A percentile compares a stretch with the other conserved stretches of the same genome.
Evolutionary conservation across 1,140 invertebrate species (phyloP).

Genomic region (Dryas iulia): DNA sequence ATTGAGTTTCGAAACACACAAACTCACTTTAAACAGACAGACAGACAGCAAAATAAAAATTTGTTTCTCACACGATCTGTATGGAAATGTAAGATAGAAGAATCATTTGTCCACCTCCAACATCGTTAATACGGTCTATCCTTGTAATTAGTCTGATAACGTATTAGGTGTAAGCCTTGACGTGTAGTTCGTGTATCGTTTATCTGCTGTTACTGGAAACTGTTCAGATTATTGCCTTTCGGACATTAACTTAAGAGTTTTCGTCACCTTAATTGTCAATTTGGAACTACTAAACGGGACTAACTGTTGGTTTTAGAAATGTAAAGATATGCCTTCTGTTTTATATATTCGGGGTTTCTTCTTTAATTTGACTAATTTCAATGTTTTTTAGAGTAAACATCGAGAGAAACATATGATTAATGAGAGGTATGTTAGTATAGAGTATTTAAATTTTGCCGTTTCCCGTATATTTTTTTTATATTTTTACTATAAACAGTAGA

Average conservation of each 20-base stretch:
- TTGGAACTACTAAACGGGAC: background rate
- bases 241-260: background rate
- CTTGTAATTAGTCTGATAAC: conserved; percentile 58
- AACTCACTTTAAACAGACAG: conserved; percentile 25
- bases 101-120: conserved; percentile 36
- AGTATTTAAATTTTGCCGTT: too few relatives aligned
- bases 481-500: too few relatives aligned
- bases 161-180: conserved; percentile 48
- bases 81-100: conserved; percentile 48
- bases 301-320: background rate
- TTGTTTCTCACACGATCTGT: conserved; percentile 40
- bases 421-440: too few relatives aligned
- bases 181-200: conserved; percentile 46
- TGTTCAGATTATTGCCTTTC: background rate
- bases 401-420: background rate
- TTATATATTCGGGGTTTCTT: background rate
- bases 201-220: conserved; percentile 34
- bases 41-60: conserved; percentile 28
- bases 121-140: conserved; percentile 31
- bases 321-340: background rate
- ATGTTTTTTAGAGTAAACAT: background rate
- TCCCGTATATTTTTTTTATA: too few relatives aligned
- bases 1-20: conserved; percentile 26
- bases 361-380: background rate
- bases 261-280: background rate